Conservation (phyloP, 2,888 invertebrate genomes). For the Lydus trimaculatus region DNA sequence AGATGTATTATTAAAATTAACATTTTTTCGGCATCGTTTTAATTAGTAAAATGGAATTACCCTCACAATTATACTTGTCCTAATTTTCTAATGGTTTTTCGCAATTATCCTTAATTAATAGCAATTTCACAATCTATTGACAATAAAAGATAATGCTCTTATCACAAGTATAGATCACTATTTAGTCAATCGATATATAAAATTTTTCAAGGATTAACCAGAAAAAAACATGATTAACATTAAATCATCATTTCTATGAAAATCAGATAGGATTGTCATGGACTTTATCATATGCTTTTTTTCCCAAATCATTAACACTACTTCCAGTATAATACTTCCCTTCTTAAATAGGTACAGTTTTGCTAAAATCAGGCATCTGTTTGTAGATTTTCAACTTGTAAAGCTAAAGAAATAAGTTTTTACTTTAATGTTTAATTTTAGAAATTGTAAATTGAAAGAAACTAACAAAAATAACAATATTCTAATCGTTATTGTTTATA, state of each 20-base stretch:
- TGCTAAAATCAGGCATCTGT: no score
- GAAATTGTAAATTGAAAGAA: background rate
- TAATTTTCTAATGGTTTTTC: conserved; percentile 32
- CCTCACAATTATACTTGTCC: conserved; percentile 23
- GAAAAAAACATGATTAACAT: background rate
- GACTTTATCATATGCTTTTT: no score
- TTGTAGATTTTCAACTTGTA: no score
- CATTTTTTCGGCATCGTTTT: no score
- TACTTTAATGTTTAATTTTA: background rate
- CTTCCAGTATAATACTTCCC: no score
- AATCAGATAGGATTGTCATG: background rate
- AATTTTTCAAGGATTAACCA: background rate
- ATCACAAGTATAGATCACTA: background rate
- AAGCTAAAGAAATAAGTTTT: no score
- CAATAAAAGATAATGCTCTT: background rate
- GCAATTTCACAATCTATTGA: background rate
- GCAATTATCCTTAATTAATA: background rate
- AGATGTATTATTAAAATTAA: background rate
- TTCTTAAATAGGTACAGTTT: no score
- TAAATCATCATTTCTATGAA: background rate
- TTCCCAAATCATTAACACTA: no score
- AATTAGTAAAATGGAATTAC: background rate
- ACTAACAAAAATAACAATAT: background rate
- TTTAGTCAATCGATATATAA: background rate
- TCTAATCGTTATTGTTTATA: no score